These are phyloP conservation scores for Onychomys arenicola DNA, from an alignment of 2,797 vertebrate species.

Conservation along the genomic window DNA sequence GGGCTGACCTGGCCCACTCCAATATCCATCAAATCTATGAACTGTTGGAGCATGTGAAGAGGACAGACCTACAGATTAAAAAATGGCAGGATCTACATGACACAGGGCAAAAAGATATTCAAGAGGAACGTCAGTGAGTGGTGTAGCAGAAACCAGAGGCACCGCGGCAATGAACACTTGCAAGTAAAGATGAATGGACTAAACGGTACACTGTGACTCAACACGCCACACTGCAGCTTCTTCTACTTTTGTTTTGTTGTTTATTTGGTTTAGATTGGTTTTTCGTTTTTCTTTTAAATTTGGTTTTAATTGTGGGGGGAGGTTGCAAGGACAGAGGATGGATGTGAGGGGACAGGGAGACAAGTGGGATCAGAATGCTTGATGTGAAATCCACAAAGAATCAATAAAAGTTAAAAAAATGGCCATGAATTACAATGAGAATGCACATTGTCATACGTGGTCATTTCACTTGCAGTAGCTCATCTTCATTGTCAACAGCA, in stretches of 20 bases:
- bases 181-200: neutral
- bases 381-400: neutral
- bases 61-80: neutral
- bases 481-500: neutral
- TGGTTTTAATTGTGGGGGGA: neutral
- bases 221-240: neutral
- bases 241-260: neutral
- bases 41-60: neutral
- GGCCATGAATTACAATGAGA: constrained; percentile 8
- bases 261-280: neutral
- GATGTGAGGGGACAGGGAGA: neutral
- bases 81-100: neutral
- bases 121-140: neutral
- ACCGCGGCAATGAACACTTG: neutral
- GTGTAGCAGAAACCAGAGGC: neutral
- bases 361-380: neutral
- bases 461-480: neutral
- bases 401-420: neutral
- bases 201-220: neutral
- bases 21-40: neutral
- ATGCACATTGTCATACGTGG: neutral
- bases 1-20: neutral
- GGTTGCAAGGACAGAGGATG: neutral
- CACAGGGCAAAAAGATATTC: neutral
- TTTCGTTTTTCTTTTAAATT: neutral